Percentiles rank a stretch among this genome's conserved stretches.
Evolutionary conservation across 2,888 invertebrate genomes (phyloP).

Genomic region (Acanthosepion lycidas): DNA sequence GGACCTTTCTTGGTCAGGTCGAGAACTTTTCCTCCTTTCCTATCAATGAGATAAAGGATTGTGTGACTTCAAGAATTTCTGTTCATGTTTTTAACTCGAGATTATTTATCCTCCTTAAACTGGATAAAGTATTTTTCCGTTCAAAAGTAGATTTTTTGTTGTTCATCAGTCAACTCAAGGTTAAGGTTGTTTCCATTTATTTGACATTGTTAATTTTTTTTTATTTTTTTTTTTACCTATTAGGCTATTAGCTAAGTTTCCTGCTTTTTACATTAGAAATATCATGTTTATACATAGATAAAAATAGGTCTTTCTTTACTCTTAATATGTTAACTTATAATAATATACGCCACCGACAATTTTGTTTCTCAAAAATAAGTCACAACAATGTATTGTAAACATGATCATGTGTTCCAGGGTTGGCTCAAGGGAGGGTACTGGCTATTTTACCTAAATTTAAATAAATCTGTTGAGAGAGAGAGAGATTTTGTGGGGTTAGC

Average conservation of each 20-base stretch:
- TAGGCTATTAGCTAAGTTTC: not conserved
- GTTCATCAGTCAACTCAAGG: not conserved
- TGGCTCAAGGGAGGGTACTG: slow-evolving; percentile 22
- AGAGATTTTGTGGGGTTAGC: not conserved
- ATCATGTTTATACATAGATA: not conserved
- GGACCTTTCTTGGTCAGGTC: too few relatives aligned
- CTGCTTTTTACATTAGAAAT: not conserved
- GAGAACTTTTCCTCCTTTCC: too few relatives aligned
- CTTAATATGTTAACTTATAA: not conserved
- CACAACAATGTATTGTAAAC: not conserved
- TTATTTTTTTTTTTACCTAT: not conserved
- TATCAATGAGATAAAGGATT: too few relatives aligned
- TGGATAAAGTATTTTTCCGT: too few relatives aligned
- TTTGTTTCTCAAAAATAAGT: not conserved
- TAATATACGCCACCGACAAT: not conserved
- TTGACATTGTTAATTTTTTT: not conserved
- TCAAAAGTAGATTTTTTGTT: too few relatives aligned
- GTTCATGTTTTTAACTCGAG: too few relatives aligned
- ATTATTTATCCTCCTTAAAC: too few relatives aligned
- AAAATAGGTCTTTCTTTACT: not conserved
- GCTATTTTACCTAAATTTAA: not conserved
- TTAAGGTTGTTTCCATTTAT: not conserved
- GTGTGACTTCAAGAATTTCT: too few relatives aligned
- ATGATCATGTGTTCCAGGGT: not conserved
- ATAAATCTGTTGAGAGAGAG: not conserved